Conservation (phyloP, 2,888 invertebrate genomes). For the Myopa tessellatipennis region DNA sequence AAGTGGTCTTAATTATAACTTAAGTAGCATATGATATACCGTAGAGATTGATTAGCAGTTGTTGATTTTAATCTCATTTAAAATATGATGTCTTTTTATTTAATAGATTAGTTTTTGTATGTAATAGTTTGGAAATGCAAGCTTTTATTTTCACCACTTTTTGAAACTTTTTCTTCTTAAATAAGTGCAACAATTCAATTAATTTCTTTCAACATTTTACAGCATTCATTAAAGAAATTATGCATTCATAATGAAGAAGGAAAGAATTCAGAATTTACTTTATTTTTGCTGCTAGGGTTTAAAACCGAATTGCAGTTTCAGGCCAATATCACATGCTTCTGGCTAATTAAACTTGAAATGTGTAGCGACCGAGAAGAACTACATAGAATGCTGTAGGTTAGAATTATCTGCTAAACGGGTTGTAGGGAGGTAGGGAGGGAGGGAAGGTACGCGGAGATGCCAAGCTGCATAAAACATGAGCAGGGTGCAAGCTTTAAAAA, state of each 20-base stretch:
- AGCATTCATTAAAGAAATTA: not conserved
- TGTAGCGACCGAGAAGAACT: conserved; percentile 14
- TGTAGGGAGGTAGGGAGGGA: conserved; percentile 12
- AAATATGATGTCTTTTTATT: too few species aligned
- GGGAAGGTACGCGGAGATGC: not conserved
- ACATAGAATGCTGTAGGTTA: conserved; percentile 10
- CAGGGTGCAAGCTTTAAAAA: not conserved
- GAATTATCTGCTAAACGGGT: conserved; percentile 20
- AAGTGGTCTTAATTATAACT: too few species aligned
- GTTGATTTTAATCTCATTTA: too few species aligned
- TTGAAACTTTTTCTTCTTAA: not conserved
- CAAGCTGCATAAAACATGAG: conserved; percentile 30
- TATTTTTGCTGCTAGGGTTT: conserved; percentile 22
- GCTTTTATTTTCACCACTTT: too few species aligned
- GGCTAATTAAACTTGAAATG: conserved; percentile 52
- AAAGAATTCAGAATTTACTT: conserved; percentile 6
- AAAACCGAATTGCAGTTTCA: conserved; percentile 45
- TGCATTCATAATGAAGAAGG: not conserved
- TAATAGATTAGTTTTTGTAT: too few species aligned
- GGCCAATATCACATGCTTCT: conserved; percentile 48
- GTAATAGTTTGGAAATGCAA: too few species aligned
- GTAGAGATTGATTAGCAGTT: too few species aligned
- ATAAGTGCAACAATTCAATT: not conserved
- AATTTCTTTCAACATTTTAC: not conserved
- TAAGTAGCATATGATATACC: too few species aligned